A percentile compares a stretch with the other conserved stretches of the same genome.
Evolutionary conservation across 2,797 vertebrate genomes (phyloP).

Genomic region (Nannoperca obscura): DNA sequence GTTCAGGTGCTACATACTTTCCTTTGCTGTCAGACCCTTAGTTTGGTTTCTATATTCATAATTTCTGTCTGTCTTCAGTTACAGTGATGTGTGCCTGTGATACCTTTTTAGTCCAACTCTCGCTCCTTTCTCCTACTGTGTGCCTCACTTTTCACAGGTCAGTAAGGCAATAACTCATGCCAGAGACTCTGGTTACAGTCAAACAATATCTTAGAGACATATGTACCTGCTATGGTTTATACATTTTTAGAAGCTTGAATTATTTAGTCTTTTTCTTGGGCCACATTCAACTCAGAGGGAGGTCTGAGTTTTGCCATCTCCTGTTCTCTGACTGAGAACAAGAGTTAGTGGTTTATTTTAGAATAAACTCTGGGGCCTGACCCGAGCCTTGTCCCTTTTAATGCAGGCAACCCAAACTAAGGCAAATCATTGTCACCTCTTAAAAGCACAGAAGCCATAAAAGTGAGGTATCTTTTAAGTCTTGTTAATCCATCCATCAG

Average conservation of each 20-base stretch:
- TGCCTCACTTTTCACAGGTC: conserved; percentile 45
- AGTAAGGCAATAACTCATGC: conserved; percentile 45
- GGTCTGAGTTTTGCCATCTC: conserved; percentile 35
- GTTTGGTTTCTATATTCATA: conserved; percentile 31
- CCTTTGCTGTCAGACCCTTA: conserved; percentile 24
- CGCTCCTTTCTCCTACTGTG: conserved; percentile 22
- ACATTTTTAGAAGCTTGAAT: conserved; percentile 47
- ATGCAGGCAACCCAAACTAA: conserved; percentile 24
- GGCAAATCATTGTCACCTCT: conserved; percentile 19
- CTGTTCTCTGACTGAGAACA: conserved; percentile 9
- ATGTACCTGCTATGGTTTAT: conserved; percentile 45
- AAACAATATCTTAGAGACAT: conserved; percentile 45
- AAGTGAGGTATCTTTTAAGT: not conserved
- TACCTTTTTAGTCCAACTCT: conserved; percentile 17
- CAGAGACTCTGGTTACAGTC: conserved; percentile 54
- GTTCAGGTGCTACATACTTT: conserved; percentile 30
- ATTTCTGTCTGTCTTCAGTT: conserved; percentile 28
- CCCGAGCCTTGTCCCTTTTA: not conserved
- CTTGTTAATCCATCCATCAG: not conserved
- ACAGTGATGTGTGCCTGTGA: not conserved
- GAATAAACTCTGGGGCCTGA: conserved; percentile 8
- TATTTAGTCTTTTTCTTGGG: conserved; percentile 48
- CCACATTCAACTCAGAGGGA: conserved; percentile 37
- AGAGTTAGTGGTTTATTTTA: conserved; percentile 40
- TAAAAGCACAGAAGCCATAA: conserved; percentile 17